phyloP scores from a whole-genome alignment of 2,888 invertebrate genomes.

The Osmoderma eremita region DNA sequence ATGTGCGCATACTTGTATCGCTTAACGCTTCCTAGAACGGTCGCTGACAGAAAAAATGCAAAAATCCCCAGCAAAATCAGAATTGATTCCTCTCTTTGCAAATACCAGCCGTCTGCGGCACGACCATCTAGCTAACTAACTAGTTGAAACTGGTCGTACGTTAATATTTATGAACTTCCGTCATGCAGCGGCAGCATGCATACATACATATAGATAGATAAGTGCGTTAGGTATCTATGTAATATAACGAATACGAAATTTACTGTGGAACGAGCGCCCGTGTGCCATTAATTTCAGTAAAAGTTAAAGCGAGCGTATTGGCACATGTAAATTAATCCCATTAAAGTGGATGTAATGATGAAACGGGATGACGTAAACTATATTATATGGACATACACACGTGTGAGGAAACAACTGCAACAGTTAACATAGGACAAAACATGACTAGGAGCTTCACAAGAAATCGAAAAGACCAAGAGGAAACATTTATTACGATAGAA shows the following conservation, averaged over 20 bases:
- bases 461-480: no score
- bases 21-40: neutral
- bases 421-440: no score
- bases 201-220: neutral
- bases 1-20: constrained; percentile 1
- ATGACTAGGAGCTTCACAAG: no score
- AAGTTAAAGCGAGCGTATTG: constrained; percentile 7
- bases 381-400: constrained; percentile 1
- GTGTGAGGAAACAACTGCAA: no score
- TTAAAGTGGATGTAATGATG: constrained; percentile 20
- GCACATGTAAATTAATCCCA: constrained; percentile 28
- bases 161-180: constrained; percentile 16
- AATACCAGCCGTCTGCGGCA: neutral
- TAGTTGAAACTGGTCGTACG: neutral
- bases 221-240: no score
- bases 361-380: constrained; percentile 23
- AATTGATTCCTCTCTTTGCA: neutral
- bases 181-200: neutral
- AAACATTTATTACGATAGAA: no score
- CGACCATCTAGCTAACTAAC: neutral
- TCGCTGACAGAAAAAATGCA: no score
- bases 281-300: constrained; percentile 4
- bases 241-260: constrained; percentile 9
- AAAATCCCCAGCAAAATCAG: no score
- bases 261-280: neutral